Evolutionary conservation across 2,113 vertebrate species (phyloP).

Genomic region (Hystrix cristata): DNA sequence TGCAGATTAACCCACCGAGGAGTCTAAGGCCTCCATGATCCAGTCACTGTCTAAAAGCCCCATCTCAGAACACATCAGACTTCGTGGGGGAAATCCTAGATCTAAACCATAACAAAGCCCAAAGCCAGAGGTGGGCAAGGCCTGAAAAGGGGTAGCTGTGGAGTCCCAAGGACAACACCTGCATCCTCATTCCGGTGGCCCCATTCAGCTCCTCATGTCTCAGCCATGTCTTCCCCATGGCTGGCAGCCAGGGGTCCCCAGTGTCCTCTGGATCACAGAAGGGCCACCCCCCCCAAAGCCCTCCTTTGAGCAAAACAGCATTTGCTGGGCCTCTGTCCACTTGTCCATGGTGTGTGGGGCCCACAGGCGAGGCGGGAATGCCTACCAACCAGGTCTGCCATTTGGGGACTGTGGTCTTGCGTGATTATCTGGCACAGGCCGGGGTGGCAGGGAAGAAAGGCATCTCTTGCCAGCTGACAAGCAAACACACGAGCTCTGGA

Average conservation of each 20-base stretch:
- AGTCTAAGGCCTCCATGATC: background rate
- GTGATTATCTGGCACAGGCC: accelerated
- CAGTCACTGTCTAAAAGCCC: background rate
- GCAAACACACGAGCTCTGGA: accelerated
- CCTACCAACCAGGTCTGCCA: accelerated
- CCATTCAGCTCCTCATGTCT: too few relatives aligned
- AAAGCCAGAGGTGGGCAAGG: background rate
- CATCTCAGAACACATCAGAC: background rate
- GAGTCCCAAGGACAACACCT: accelerated
- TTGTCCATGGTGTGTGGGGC: accelerated
- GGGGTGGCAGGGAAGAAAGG: background rate
- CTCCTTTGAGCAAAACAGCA: accelerated
- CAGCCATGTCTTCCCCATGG: accelerated
- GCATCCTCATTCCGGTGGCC: accelerated
- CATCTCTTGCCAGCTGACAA: accelerated
- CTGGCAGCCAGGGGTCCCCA: background rate
- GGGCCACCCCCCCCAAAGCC: background rate
- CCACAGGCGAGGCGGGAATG: accelerated
- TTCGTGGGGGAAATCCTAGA: background rate
- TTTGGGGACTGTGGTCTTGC: background rate
- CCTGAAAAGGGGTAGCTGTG: too few relatives aligned
- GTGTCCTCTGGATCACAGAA: background rate
- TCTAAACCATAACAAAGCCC: background rate
- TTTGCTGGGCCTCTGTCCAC: background rate
- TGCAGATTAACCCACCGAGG: too few relatives aligned